Evolutionary conservation across 1,140 invertebrate species (phyloP).

Genomic region (Zaprionus kolodkinae): DNA sequence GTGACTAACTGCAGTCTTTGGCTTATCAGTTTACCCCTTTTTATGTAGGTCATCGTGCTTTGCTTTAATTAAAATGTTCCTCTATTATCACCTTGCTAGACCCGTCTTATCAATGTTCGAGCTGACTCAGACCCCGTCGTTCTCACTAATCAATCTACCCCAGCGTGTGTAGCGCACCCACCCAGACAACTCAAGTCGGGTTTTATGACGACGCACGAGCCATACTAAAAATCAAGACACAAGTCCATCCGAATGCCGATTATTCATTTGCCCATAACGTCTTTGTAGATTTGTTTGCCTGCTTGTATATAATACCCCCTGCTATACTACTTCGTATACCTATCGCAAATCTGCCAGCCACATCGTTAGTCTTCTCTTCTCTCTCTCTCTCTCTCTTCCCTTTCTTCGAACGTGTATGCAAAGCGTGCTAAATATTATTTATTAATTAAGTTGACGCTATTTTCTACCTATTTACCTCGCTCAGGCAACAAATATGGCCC

Average conservation of each 20-base stretch:
- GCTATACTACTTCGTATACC: constrained; percentile 13
- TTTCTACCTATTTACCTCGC: constrained; percentile 66
- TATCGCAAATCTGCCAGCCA: constrained; percentile 21
- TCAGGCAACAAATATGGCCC: constrained; percentile 22
- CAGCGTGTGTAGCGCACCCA: constrained; percentile 21
- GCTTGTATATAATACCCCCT: constrained; percentile 19
- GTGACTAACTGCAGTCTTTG: background rate
- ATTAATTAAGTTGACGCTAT: constrained; percentile 80
- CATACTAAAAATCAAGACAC: constrained; percentile 68
- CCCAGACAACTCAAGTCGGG: constrained; percentile 30
- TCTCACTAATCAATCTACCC: constrained; percentile 22
- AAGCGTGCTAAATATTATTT: constrained; percentile 80
- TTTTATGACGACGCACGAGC: constrained; percentile 57
- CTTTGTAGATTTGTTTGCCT: constrained; percentile 36
- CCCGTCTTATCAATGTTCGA: background rate
- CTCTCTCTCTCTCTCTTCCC: constrained; percentile 3
- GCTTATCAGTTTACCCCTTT: constrained; percentile 23
- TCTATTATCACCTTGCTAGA: constrained; percentile 3
- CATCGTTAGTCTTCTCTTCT: constrained; percentile 26
- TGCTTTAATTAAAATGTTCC: constrained; percentile 27
- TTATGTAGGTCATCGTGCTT: constrained; percentile 17
- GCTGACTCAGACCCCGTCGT: constrained; percentile 11
- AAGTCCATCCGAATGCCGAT: constrained; percentile 54
- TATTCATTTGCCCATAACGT: constrained; percentile 65
- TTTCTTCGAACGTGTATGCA: constrained; percentile 26